Evolutionary conservation across 2,888 invertebrate species (phyloP).

Genomic region (Eupithecia inturbata): DNA sequence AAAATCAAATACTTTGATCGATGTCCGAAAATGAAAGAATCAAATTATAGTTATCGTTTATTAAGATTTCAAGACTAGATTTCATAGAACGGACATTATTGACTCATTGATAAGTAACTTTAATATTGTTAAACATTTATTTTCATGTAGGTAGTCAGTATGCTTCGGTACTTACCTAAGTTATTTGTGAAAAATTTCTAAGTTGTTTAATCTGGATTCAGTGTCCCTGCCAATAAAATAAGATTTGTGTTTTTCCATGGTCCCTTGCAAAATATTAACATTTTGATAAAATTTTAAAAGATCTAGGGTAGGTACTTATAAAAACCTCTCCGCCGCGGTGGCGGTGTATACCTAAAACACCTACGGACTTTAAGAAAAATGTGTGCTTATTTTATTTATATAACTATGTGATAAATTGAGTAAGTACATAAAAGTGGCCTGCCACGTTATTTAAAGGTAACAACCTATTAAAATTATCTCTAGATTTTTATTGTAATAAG

Average conservation of each 20-base stretch:
- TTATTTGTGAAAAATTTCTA: background rate
- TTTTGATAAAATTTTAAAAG: background rate
- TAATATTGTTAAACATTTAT: background rate
- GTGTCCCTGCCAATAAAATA: background rate
- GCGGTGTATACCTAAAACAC: background rate
- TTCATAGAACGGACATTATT: background rate
- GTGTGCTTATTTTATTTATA: background rate
- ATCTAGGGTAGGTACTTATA: background rate
- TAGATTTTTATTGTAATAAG: background rate
- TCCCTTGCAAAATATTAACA: constrained; percentile 2
- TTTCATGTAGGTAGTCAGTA: background rate
- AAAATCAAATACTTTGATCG: no score
- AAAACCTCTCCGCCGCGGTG: background rate
- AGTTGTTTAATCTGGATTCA: background rate
- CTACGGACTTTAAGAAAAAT: background rate
- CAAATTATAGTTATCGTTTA: background rate
- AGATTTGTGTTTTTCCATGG: constrained; percentile 3
- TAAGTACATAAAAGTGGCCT: constrained; percentile 15
- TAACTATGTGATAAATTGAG: background rate
- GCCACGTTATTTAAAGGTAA: background rate
- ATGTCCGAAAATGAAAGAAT: background rate
- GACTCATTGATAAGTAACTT: background rate
- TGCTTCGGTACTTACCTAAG: background rate
- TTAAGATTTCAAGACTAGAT: constrained; percentile 5
- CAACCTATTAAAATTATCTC: background rate